Conservation (phyloP, 2,113 vertebrate species). For the Gymnarchus niloticus region DNA sequence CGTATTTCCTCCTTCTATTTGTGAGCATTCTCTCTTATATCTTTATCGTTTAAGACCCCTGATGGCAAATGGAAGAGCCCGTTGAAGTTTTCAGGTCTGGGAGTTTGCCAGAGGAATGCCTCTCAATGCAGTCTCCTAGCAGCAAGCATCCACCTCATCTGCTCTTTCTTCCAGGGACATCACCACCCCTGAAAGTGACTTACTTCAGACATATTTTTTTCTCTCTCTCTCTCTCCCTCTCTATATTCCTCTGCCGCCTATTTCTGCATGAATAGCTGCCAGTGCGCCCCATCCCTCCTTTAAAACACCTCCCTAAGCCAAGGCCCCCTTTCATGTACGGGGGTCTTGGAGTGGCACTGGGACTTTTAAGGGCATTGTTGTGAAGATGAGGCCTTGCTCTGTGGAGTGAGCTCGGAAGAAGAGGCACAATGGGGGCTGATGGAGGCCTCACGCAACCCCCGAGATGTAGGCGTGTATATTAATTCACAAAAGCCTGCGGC, state of each 20-base stretch:
- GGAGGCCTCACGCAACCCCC: constrained; percentile 56
- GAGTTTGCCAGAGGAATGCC: constrained; percentile 61
- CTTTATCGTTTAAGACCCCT: constrained; percentile 66
- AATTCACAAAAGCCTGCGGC: constrained; percentile 28
- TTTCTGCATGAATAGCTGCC: constrained; percentile 74
- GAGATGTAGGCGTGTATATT: constrained; percentile 58
- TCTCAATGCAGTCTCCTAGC: constrained; percentile 69
- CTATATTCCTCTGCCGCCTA: constrained; percentile 53
- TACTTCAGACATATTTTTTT: constrained; percentile 63
- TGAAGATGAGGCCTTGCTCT: constrained; percentile 57
- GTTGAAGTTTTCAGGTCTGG: constrained; percentile 58
- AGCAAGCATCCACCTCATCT: constrained; percentile 55
- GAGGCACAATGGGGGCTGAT: constrained; percentile 58
- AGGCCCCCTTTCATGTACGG: constrained; percentile 68
- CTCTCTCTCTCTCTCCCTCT: constrained; percentile 26
- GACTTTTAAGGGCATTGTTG: constrained; percentile 63
- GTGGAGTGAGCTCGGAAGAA: constrained; percentile 62
- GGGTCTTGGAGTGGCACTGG: constrained; percentile 68
- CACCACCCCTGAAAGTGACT: constrained; percentile 73
- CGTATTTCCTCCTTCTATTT: constrained; percentile 49
- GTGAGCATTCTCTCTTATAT: constrained; percentile 64
- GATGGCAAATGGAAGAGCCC: constrained; percentile 61
- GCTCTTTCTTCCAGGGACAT: constrained; percentile 68
- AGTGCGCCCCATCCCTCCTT: constrained; percentile 50
- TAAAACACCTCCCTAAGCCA: constrained; percentile 47